These are phyloP conservation scores for Drosophila gaucha DNA, from an alignment of 2,888 invertebrate species.

Conservation along the genomic window DNA sequence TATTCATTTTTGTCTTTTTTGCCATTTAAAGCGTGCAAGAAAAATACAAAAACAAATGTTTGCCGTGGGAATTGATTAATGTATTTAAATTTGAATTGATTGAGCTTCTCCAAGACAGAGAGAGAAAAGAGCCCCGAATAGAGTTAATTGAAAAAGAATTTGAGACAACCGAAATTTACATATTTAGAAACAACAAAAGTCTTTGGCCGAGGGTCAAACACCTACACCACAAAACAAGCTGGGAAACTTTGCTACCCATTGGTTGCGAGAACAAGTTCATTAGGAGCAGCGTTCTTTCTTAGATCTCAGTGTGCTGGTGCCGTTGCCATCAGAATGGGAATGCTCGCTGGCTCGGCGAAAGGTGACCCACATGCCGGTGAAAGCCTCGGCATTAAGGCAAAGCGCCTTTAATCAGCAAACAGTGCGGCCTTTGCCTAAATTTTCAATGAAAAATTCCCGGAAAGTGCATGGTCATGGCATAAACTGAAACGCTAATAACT, in stretches of 20 bases:
- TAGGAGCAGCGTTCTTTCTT: constrained; percentile 44
- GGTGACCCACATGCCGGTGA: constrained; percentile 76
- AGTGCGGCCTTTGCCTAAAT: constrained; percentile 67
- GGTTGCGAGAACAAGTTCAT: constrained; percentile 66
- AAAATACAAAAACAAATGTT: constrained; percentile 25
- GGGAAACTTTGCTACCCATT: constrained; percentile 32
- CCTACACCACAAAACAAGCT: constrained; percentile 56
- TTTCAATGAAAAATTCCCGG: constrained; percentile 64
- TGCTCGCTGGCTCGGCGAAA: constrained; percentile 62
- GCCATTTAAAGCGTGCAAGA: not conserved
- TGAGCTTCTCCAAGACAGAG: constrained; percentile 39
- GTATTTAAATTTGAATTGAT: constrained; percentile 63
- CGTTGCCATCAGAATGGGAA: constrained; percentile 23
- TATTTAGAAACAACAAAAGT: constrained; percentile 51
- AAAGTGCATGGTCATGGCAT: constrained; percentile 70
- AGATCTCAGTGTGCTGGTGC: constrained; percentile 17
- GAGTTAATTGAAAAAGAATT: constrained; percentile 63
- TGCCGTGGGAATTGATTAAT: constrained; percentile 76
- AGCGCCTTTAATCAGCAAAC: constrained; percentile 70
- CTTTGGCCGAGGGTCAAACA: constrained; percentile 67
- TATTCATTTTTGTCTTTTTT: constrained; percentile 19
- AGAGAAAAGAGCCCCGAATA: constrained; percentile 21
- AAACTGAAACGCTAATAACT: constrained; percentile 64
- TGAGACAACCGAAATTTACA: constrained; percentile 59
- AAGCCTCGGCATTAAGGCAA: constrained; percentile 59